Percentiles rank a stretch among this genome's conserved stretches.
These are phyloP conservation scores for Falco naumanni DNA, from an alignment of 2,797 vertebrate species.

Conservation along the genomic window DNA sequence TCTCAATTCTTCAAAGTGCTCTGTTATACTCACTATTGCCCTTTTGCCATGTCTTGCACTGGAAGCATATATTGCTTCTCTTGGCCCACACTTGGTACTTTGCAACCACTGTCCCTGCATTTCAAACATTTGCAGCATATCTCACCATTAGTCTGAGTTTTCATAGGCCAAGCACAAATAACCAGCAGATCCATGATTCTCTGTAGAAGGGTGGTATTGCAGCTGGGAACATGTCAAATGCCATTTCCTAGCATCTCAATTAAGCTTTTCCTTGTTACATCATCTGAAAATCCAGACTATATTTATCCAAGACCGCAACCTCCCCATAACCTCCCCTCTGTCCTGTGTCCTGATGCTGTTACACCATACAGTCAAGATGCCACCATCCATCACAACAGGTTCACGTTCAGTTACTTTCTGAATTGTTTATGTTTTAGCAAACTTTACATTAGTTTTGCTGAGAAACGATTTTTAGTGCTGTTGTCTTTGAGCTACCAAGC, in stretches of 20 bases:
- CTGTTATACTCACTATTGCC: background rate
- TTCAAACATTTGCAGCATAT: background rate
- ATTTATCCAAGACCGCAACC: background rate
- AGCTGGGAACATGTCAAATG: background rate
- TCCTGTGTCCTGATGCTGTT: background rate
- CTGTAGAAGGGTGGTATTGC: background rate
- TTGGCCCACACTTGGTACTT: background rate
- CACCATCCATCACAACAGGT: background rate
- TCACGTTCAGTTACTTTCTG: background rate
- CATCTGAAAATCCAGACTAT: background rate
- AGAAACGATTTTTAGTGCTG: background rate
- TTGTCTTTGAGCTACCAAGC: background rate
- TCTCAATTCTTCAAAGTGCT: background rate
- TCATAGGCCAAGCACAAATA: background rate
- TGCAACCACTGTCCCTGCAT: accelerated
- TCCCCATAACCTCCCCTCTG: background rate
- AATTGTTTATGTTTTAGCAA: background rate
- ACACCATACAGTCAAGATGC: background rate
- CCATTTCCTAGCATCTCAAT: background rate
- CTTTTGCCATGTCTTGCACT: background rate
- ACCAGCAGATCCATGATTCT: background rate
- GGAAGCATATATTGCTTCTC: background rate
- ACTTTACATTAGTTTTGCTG: background rate
- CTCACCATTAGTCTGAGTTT: background rate
- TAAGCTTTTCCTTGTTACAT: background rate